A percentile compares a stretch with the other conserved stretches of the same genome.
Conservation (phyloP, 2,888 invertebrate species). For the Acleris sparsana region DNA sequence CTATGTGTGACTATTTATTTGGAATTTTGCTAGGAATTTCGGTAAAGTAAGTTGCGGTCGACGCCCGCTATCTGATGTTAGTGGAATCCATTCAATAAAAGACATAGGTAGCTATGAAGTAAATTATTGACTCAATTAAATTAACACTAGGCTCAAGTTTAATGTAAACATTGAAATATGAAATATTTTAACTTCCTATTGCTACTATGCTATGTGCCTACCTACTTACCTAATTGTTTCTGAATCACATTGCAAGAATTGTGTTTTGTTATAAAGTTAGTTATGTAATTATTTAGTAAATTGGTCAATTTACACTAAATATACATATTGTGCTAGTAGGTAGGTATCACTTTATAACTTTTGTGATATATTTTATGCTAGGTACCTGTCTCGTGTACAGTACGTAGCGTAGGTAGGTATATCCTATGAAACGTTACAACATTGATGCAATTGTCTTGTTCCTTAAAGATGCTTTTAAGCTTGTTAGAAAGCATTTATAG, state of each 20-base stretch:
- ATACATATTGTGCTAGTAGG: background rate
- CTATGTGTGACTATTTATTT: conserved; percentile 25
- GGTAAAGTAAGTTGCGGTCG: conserved; percentile 50
- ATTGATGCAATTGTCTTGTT: too few relatives aligned
- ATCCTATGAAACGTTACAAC: too few relatives aligned
- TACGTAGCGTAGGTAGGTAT: too few relatives aligned
- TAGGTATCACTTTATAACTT: background rate
- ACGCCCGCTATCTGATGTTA: conserved; percentile 42
- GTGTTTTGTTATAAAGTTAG: background rate
- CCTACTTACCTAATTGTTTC: background rate
- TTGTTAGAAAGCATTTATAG: too few relatives aligned
- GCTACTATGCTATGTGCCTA: background rate
- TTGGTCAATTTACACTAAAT: conserved; percentile 8
- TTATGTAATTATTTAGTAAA: conserved; percentile 10
- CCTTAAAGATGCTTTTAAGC: too few relatives aligned
- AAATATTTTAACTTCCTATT: too few relatives aligned
- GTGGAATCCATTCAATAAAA: too few relatives aligned
- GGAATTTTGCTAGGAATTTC: conserved; percentile 10
- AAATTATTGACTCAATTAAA: too few relatives aligned
- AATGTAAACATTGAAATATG: too few relatives aligned
- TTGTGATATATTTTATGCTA: background rate
- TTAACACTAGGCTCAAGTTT: too few relatives aligned
- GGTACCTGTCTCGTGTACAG: too few relatives aligned
- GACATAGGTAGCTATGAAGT: too few relatives aligned
- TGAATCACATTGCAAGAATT: conserved; percentile 4